These are phyloP conservation scores for Cydia strobilella DNA, from an alignment of 1,140 invertebrate species.

Conservation along the genomic window DNA sequence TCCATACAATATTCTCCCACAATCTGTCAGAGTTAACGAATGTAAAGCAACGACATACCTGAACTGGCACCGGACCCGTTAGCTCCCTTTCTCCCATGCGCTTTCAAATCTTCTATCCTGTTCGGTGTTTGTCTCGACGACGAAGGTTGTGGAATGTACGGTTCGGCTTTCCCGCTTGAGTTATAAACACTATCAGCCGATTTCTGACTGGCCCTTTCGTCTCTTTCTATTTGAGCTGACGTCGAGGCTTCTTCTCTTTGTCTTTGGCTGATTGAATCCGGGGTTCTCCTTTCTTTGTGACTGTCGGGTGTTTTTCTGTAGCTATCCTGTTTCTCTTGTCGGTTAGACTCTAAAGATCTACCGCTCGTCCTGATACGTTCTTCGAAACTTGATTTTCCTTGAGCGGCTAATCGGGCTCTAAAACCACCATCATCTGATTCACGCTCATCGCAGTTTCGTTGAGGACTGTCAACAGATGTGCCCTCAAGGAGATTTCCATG, in stretches of 20 bases:
- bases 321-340: slow-evolving; percentile 59
- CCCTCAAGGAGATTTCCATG: slow-evolving; percentile 81
- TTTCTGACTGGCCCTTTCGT: slow-evolving; percentile 73
- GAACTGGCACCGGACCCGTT: slow-evolving; percentile 71
- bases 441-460: slow-evolving; percentile 69
- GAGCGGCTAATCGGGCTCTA: slow-evolving; percentile 66
- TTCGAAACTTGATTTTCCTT: slow-evolving; percentile 73
- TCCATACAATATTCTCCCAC: background rate
- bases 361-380: slow-evolving; percentile 70
- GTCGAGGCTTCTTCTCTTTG: slow-evolving; percentile 61
- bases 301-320: slow-evolving; percentile 69
- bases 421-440: slow-evolving; percentile 83
- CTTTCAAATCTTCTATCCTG: slow-evolving; percentile 74
- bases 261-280: slow-evolving; percentile 63
- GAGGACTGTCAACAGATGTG: slow-evolving; percentile 55
- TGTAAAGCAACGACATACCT: slow-evolving; percentile 47
- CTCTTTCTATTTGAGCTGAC: slow-evolving; percentile 54
- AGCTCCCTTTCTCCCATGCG: slow-evolving; percentile 67
- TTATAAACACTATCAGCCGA: slow-evolving; percentile 73
- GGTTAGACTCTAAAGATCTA: slow-evolving; percentile 64
- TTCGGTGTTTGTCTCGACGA: slow-evolving; percentile 73
- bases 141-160: slow-evolving; percentile 63
- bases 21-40: background rate
- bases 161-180: slow-evolving; percentile 66
- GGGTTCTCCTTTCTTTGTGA: slow-evolving; percentile 58